Evolutionary conservation across 2,888 invertebrate genomes (phyloP), one percentile per base, ranked within the genome.

Genomic region (Dynastes maya): DNA sequence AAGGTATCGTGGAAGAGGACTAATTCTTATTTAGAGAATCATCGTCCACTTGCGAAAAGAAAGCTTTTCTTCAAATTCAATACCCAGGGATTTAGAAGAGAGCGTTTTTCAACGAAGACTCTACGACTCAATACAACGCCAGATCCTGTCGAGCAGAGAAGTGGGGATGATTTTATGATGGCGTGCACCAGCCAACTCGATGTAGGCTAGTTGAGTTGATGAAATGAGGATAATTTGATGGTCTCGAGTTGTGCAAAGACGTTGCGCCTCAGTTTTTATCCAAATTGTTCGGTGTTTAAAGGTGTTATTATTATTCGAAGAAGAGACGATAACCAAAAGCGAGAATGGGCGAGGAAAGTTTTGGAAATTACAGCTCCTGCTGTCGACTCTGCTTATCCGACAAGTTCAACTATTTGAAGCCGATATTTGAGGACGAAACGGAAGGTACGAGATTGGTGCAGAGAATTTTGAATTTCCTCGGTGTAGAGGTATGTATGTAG

Each of bases 381-480:
- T 89, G 89, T 82, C 87, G 89, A 81, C 85, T 89, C 80, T 89
- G 89, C 83, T 85, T 89, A 82, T 85, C 84, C 72, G 86, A 88
- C 64, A 86, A 88, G 65, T 83, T 82, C 80, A 86, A 86, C 78
- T 80, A 83, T 80, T 84, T 88, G 82, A 86, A 85, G 82, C 86
- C 87, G 77, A 85, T 88, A 83, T 88, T 87, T 82, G 83, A 82
- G 71, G 87, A 86, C 82, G 85, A 84, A 71, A 78, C 83, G 70
- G 84, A 83, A 76, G 83, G 85, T 79, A 82, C 82, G 61, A 88
- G 90, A 86, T 90, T 94, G 84, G 91, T 90, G 81, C 90, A 90
- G 82, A 93, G 92, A 90, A 94, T 94, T 87, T 90, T 90, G 86
- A 90, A 91, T 86, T 92, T 91, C 86, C 90, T 94, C 83, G 90